These are phyloP conservation scores for Kryptopterus vitreolus DNA, from an alignment of 2,797 vertebrate species.

Conservation along the genomic window DNA sequence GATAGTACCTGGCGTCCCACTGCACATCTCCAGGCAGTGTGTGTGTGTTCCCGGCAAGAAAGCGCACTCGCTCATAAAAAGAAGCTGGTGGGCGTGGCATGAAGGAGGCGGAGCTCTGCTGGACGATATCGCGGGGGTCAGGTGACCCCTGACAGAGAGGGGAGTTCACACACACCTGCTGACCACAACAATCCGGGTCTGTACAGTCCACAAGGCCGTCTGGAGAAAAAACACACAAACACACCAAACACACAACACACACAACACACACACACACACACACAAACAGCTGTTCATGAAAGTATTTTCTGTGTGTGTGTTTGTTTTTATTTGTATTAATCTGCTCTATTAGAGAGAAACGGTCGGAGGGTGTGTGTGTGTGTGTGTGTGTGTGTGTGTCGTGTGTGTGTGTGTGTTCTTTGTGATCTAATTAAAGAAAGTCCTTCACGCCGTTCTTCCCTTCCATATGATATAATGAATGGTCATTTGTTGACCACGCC, in stretches of 20 bases:
- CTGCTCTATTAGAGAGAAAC: slow-evolving; percentile 43
- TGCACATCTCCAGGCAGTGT: slow-evolving; percentile 79
- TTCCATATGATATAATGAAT: background rate
- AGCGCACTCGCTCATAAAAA: slow-evolving; percentile 82
- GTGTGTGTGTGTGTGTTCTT: background rate
- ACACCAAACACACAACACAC: slow-evolving; percentile 24
- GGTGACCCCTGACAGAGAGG: slow-evolving; percentile 86
- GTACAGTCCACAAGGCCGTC: slow-evolving; percentile 86
- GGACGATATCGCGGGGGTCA: slow-evolving; percentile 84
- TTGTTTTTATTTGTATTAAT: slow-evolving; percentile 41
- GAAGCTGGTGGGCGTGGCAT: slow-evolving; percentile 75
- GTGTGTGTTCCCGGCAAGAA: slow-evolving; percentile 85
- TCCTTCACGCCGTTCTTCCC: background rate
- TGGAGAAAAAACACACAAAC: slow-evolving; percentile 60
- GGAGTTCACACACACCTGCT: slow-evolving; percentile 77
- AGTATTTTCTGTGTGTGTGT: slow-evolving; percentile 23
- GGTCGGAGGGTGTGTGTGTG: background rate
- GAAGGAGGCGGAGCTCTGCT: slow-evolving; percentile 78
- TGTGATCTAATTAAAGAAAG: background rate
- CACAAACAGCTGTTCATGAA: slow-evolving; percentile 8
- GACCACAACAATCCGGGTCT: slow-evolving; percentile 86
- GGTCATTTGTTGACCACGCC: slow-evolving; percentile 1
- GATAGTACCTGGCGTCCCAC: slow-evolving; percentile 80
- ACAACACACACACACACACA: background rate
- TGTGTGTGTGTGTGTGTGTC: background rate